These are phyloP conservation scores for Drosophila ercepeae DNA, from an alignment of 1,140 invertebrate species.

Conservation along the genomic window DNA sequence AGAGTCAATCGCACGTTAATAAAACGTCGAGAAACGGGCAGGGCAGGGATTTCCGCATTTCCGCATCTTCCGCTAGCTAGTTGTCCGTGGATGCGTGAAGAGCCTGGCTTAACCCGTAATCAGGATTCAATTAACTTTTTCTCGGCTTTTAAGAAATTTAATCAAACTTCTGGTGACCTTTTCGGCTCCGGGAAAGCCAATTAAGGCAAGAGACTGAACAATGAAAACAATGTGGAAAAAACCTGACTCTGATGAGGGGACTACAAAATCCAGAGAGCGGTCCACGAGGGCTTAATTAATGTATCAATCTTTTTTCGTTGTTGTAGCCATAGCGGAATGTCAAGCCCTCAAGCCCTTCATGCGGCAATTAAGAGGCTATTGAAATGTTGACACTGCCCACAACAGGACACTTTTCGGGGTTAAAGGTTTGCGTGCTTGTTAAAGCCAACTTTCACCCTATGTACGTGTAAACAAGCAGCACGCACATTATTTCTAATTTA, in stretches of 20 bases:
- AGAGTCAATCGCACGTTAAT: slow-evolving; percentile 63
- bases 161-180: slow-evolving; percentile 37
- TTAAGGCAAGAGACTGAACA: slow-evolving; percentile 43
- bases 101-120: slow-evolving; percentile 30
- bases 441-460: slow-evolving; percentile 11
- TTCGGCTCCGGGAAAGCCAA: slow-evolving; percentile 45
- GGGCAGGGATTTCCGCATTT: slow-evolving; percentile 28
- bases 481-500: slow-evolving; percentile 67
- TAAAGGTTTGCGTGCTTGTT: slow-evolving; percentile 9
- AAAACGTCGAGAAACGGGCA: slow-evolving; percentile 38
- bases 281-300: slow-evolving; percentile 43
- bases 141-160: slow-evolving; percentile 33
- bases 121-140: slow-evolving; percentile 27
- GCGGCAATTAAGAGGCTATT: slow-evolving; percentile 63
- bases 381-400: slow-evolving; percentile 56
- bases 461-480: slow-evolving; percentile 51
- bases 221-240: slow-evolving; percentile 13
- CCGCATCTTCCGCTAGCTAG: slow-evolving; percentile 46
- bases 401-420: slow-evolving; percentile 38
- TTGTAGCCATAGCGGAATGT: slow-evolving; percentile 29
- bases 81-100: slow-evolving; percentile 17
- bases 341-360: slow-evolving; percentile 45
- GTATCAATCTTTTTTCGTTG: slow-evolving; percentile 54
- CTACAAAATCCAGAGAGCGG: neutral
- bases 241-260: no score